Conservation (phyloP, 2,113 vertebrate species). For the Aplodontia rufa region DNA sequence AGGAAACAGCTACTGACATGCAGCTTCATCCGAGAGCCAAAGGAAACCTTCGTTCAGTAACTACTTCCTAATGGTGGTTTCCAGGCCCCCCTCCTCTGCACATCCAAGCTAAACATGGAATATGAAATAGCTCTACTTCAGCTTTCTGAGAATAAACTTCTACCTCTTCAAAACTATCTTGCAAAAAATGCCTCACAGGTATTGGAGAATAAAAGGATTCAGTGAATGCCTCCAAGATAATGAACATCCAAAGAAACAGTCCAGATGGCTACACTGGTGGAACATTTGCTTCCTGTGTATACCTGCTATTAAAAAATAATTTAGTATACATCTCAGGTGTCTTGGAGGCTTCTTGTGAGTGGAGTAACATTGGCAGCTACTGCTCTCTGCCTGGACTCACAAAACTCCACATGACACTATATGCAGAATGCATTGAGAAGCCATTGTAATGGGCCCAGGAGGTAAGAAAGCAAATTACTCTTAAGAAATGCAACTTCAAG, state of each 20-base stretch:
- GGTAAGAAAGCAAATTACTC: not conserved
- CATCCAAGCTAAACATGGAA: not conserved
- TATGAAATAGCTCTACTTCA: not conserved
- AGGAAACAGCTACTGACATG: not conserved
- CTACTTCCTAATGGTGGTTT: not conserved
- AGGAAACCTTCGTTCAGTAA: not conserved
- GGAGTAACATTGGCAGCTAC: not conserved
- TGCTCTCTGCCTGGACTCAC: not conserved
- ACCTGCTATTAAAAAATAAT: not conserved
- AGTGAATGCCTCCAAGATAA: not conserved
- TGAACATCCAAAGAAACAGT: not conserved
- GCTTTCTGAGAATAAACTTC: not conserved
- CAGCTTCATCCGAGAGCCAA: accelerated
- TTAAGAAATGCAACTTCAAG: not conserved
- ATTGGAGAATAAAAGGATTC: not conserved
- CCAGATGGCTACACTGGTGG: not conserved
- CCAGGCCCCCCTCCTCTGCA: not conserved
- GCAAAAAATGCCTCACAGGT: not conserved
- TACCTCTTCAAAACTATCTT: not conserved
- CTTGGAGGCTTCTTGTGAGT: not conserved
- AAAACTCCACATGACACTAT: not conserved
- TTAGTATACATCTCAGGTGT: not conserved
- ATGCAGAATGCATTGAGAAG: not conserved
- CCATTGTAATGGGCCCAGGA: not conserved
- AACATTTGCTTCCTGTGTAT: not conserved